Evolutionary conservation across 2,888 invertebrate genomes (phyloP).

Genomic region (Globia sparganii): DNA sequence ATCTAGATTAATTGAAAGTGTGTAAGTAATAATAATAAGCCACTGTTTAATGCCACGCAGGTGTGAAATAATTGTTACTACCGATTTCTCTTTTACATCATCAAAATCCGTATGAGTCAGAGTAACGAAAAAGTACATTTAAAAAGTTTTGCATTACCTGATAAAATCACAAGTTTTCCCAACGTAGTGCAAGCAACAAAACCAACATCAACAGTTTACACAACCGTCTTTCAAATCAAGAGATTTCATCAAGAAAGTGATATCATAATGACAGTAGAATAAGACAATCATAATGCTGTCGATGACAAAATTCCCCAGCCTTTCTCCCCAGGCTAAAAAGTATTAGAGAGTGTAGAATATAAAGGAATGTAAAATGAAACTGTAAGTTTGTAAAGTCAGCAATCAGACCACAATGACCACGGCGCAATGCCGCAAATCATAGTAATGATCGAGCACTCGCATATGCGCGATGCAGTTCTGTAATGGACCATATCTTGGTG

Average conservation of each 20-base stretch:
- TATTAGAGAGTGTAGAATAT: constrained; percentile 60
- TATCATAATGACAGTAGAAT: constrained; percentile 46
- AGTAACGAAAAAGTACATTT: constrained; percentile 30
- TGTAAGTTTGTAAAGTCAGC: constrained; percentile 67
- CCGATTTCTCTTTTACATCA: constrained; percentile 54
- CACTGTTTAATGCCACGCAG: constrained; percentile 9
- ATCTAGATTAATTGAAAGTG: constrained; percentile 25
- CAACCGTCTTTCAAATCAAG: constrained; percentile 44
- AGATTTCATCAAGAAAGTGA: constrained; percentile 65
- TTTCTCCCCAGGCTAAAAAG: constrained; percentile 63
- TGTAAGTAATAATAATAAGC: constrained; percentile 13
- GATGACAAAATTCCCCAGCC: constrained; percentile 62
- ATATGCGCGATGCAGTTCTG: constrained; percentile 70
- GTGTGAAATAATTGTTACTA: constrained; percentile 24
- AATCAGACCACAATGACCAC: constrained; percentile 67
- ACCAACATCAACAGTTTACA: constrained; percentile 63
- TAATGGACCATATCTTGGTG: constrained; percentile 66
- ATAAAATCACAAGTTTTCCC: constrained; percentile 54
- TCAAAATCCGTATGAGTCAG: constrained; percentile 14
- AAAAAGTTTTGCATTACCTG: constrained; percentile 48
- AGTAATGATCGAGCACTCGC: constrained; percentile 66
- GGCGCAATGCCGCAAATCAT: constrained; percentile 70
- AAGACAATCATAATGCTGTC: constrained; percentile 56
- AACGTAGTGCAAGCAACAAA: constrained; percentile 56
- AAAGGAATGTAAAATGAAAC: constrained; percentile 67